phyloP scores from a whole-genome alignment of 2,113 vertebrate genomes.

The Burhinus bistriatus region DNA sequence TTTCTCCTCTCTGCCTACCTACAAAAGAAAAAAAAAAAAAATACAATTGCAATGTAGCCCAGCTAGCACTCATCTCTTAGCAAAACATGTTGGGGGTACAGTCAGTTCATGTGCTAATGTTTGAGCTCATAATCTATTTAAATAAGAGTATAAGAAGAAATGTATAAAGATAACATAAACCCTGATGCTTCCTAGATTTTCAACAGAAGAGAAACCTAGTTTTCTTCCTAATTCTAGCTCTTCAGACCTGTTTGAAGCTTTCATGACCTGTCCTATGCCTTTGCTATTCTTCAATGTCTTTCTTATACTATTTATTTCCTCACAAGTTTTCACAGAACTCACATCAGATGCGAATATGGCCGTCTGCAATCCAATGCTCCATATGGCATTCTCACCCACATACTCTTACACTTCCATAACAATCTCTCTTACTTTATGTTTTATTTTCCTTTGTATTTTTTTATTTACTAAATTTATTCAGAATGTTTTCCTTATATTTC shows the following conservation, averaged over 20 bases:
- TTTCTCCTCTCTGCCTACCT: not conserved
- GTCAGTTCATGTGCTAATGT: not conserved
- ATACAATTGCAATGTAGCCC: not conserved
- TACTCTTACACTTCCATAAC: not conserved
- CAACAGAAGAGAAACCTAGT: not conserved
- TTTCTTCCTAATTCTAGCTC: not conserved
- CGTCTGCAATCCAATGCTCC: not conserved
- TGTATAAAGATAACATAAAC: not conserved
- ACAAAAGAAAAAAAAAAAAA: not conserved
- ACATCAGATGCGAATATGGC: not conserved
- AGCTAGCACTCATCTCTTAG: not conserved
- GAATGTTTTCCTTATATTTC: not conserved
- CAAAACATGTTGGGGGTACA: not conserved
- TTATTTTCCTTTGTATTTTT: slow-evolving; percentile 7
- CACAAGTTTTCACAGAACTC: not conserved
- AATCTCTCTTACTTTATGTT: not conserved
- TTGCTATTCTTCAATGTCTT: not conserved
- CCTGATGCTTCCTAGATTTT: not conserved
- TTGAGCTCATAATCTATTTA: not conserved
- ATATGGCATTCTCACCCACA: not conserved
- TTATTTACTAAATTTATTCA: not conserved
- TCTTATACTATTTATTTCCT: slow-evolving; percentile 19
- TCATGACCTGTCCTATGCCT: not conserved
- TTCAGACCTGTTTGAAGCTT: slow-evolving; percentile 2
- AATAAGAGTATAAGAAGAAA: not conserved